Evolutionary conservation across 2,888 invertebrate species (phyloP), one percentile per base, ranked within the genome.

Genomic region (Cephus pygmeus): DNA sequence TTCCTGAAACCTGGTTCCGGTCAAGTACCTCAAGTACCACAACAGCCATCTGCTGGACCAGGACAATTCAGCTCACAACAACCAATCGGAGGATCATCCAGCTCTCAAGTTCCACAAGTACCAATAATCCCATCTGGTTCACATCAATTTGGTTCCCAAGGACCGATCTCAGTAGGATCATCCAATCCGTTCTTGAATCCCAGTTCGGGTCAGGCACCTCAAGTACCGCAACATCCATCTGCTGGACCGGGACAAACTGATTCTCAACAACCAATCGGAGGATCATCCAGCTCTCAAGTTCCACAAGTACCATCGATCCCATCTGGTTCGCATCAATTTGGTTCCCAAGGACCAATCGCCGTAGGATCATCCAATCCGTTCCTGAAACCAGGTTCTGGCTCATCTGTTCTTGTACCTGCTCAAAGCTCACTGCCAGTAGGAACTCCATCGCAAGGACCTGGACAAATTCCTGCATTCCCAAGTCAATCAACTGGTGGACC

Each of bases 351-450:
- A 11, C 69, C 69, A 23, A 35, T 36, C 15, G 31, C 23, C 4
- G 35, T 36, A n/a, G 76, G 78, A 15, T 34, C 40, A 40, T n/a
- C 23, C 30, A 82, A 81, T 75, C 82, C 82, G 1, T 82, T 82
- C 75, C 68, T 81, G 34, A 75, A 73, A 56, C 80, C 81, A 3
- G 84, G 82, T 73, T 80, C 80, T 33, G 82, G 82, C 15, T 84
- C 84, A 68, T 78, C 73, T 9, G 80, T 82, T 11, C 74, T 83
- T 11, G 69, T 75, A 2, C 12, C 34, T 73, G 71, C 40, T 3
- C 69, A 71, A 74, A 34, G 76, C 76, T 73, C 73, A 69, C 40
- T 76, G 69, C 69, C 74, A 15, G 68, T 15, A 73, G 34, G 34
- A 34, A 36, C 12, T 36, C 79, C 68, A 11, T 36, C 69, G 73